Base-by-base conservation (phyloP, 2,888 invertebrate species). In the Drosophila aldrichi region DNA sequence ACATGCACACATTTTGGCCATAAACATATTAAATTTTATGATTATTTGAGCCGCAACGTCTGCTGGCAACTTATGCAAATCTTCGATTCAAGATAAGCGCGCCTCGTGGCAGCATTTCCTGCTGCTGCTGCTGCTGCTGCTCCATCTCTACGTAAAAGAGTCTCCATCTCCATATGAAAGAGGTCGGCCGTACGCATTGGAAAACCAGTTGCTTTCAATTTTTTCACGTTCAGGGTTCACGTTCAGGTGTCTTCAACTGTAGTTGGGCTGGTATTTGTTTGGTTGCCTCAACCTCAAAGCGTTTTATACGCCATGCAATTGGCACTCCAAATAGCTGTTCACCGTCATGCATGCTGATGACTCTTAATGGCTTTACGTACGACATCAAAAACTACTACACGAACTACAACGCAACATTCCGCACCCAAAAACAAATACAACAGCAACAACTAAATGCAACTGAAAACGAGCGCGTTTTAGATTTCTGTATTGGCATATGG, bases 281-380 rank as follows among this genome's bases (percentile, higher is more conserved):
- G 32, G 41, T 69, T 77, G 64, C 59, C 63, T 44, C 69, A 64
- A 77, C 55, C 74, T 65, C 51, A 74, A 66, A 56, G 62, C 74
- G 65, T 58, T 59, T 69, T 52, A 61, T 62, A 56, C 49, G 63
- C 61, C 69, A 57, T 59, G 71, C 89, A 88, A 88, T 88, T 84
- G 87, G 74, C 89, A 83, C 89, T 84, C 74, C 72, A 69, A 85
- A 85, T 81, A 70, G 79, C 60, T 74, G 88, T 78, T 88, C 90
- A 85, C 86, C 82, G 90, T 74, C 86, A 83, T 89, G 87, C 82
- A 87, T 89, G 87, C 86, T 89, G 90, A 89, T 87, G 84, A 79
- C 82, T 77, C 68, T 83, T 81, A 85, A 85, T 81, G 69, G 71
- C 58, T 55, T 51, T 78, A 43, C 62, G 56, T 62, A 63, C 74